phyloP scores from a whole-genome alignment of 2,797 vertebrate genomes.

The Momotus momota region DNA sequence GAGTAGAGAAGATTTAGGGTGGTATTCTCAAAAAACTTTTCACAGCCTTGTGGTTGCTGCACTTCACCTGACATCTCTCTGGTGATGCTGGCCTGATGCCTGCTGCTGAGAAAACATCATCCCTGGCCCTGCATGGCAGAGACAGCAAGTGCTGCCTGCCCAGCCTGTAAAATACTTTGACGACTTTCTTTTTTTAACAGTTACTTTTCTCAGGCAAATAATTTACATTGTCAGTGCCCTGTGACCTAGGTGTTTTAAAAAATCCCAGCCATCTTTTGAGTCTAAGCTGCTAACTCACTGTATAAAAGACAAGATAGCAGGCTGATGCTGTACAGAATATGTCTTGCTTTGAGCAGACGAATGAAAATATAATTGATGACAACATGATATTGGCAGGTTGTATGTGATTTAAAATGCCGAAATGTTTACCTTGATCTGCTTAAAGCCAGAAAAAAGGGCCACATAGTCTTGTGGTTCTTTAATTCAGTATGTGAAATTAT shows the following conservation, averaged over 20 bases:
- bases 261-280: not conserved
- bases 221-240: not conserved
- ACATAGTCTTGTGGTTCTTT: not conserved
- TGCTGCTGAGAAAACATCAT: not conserved
- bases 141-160: not conserved
- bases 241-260: not conserved
- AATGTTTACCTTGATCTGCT: not conserved
- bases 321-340: not conserved
- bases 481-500: not conserved
- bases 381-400: not conserved
- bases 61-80: not conserved
- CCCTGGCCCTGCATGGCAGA: not conserved
- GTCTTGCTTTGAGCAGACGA: not conserved
- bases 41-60: not conserved
- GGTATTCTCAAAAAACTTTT: not conserved
- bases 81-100: accelerated
- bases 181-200: not conserved
- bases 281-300: not conserved
- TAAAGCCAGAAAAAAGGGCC: not conserved
- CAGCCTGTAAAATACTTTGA: not conserved
- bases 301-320: not conserved
- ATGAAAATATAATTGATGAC: not conserved
- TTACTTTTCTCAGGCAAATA: not conserved
- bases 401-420: not conserved
- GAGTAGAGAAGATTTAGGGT: not conserved